Conservation (phyloP, 2,113 vertebrate species). For the Alaudala cheleensis region DNA sequence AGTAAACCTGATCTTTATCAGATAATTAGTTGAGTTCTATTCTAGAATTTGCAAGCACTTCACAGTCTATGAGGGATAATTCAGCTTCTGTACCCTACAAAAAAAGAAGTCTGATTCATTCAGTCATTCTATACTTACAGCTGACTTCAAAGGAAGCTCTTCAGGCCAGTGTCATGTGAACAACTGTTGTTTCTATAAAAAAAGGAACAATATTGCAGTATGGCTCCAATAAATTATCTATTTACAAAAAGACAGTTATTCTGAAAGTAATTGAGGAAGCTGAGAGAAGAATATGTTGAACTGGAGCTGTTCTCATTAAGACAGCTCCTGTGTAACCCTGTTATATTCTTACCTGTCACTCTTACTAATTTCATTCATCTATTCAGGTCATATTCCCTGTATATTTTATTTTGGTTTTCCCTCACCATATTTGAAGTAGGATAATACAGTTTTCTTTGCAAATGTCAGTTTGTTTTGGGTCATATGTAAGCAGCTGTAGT, state of each 20-base stretch:
- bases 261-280: background rate
- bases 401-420: background rate
- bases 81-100: background rate
- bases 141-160: background rate
- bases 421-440: background rate
- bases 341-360: background rate
- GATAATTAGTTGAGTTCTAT: background rate
- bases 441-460: background rate
- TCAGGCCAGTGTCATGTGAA: background rate
- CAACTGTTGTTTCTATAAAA: background rate
- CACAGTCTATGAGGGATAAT: background rate
- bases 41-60: background rate
- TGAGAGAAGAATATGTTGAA: background rate
- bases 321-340: background rate
- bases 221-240: background rate
- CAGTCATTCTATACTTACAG: background rate
- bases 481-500: background rate
- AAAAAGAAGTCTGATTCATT: background rate
- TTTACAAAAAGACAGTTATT: background rate
- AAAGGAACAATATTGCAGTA: background rate
- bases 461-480: background rate
- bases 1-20: background rate
- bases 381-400: background rate
- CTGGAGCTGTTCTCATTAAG: background rate
- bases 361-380: background rate